These are phyloP conservation scores for Hyles vespertilio DNA, from an alignment of 1,140 invertebrate genomes.

Conservation along the genomic window DNA sequence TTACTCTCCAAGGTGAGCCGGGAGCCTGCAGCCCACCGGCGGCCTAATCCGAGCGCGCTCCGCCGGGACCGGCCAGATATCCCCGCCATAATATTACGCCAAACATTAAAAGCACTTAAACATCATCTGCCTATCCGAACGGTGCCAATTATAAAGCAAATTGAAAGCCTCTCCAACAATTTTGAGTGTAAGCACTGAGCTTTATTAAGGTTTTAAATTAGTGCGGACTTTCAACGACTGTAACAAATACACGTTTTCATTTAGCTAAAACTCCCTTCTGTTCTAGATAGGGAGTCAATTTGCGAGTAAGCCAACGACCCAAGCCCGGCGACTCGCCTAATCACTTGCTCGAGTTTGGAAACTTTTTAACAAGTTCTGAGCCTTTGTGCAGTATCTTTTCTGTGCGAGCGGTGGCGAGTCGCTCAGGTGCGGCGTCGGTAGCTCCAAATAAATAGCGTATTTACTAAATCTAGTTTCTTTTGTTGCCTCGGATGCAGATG, in stretches of 20 bases:
- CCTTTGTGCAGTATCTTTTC: conserved; percentile 5
- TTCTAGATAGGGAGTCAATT: conserved; percentile 2
- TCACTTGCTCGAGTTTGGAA: conserved; percentile 1
- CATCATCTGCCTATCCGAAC: conserved; percentile 43
- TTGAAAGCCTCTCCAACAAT: conserved; percentile 42
- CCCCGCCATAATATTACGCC: conserved; percentile 47
- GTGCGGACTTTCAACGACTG: conserved; percentile 6
- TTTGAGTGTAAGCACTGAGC: conserved; percentile 31
- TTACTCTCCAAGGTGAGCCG: conserved; percentile 74
- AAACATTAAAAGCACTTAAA: conserved; percentile 52
- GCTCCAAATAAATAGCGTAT: no score
- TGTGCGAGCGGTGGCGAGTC: background rate
- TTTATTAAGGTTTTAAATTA: conserved; percentile 33
- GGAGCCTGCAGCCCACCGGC: conserved; percentile 56
- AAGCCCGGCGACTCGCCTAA: conserved; percentile 2
- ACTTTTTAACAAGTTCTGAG: conserved; percentile 3
- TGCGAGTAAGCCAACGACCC: conserved; percentile 4
- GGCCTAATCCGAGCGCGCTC: conserved; percentile 60
- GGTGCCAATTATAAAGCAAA: conserved; percentile 53
- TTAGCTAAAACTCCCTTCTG: background rate
- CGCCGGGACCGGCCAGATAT: conserved; percentile 46
- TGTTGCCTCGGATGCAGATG: no score
- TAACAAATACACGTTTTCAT: conserved; percentile 1
- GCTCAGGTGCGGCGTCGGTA: no score
- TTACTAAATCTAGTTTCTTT: no score